Conservation (phyloP, 2,888 invertebrate genomes). For the Charanyca ferruginea region DNA sequence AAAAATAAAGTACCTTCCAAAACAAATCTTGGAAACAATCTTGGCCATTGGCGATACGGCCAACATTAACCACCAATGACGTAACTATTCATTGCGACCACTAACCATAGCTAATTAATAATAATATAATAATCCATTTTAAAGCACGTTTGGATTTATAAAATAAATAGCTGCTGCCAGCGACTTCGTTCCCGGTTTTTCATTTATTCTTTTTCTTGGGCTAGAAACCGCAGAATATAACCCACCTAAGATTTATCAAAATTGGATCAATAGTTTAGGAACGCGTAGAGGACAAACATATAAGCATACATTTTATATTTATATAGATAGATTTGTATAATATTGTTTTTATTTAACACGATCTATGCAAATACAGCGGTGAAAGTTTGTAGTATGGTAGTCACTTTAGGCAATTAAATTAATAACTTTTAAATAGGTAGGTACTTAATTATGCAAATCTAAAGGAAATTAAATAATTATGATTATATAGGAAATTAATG, state of each 20-base stretch:
- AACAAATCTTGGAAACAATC: constrained; percentile 13
- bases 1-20: constrained; percentile 6
- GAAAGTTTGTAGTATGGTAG: constrained; percentile 10
- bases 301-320: no score
- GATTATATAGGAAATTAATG: constrained; percentile 2
- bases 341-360: neutral
- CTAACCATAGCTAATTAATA: constrained; percentile 25
- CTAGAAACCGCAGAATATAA: no score
- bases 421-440: neutral
- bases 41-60: neutral
- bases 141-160: neutral
- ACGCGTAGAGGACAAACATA: no score
- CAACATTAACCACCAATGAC: constrained; percentile 9
- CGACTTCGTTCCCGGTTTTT: no score
- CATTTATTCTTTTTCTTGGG: no score
- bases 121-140: constrained; percentile 38
- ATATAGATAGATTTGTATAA: no score
- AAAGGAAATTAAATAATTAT: constrained; percentile 7
- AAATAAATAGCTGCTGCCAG: neutral
- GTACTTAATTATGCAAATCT: neutral
- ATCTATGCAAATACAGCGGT: neutral
- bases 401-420: neutral
- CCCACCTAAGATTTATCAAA: no score
- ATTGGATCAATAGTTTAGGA: no score
- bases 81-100: constrained; percentile 30